A percentile compares a stretch with the other conserved stretches of the same genome.
phyloP scores from a whole-genome alignment of 2,888 invertebrate species.

The Erebia epiphron region DNA sequence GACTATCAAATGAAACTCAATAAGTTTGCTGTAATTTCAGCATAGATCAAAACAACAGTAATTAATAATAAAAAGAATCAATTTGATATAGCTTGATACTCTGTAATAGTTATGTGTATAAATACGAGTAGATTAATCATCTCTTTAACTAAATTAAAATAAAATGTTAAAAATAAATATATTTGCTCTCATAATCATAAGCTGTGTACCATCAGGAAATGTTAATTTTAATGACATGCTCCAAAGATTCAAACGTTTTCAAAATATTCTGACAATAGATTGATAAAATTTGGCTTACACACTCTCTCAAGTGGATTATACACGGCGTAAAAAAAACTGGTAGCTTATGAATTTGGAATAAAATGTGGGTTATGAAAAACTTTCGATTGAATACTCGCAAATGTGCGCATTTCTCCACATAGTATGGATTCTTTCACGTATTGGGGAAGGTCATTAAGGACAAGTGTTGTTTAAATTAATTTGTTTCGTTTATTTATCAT shows the following conservation, averaged over 20 bases:
- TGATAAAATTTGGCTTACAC: neutral
- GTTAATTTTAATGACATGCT: no score
- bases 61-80: neutral
- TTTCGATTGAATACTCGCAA: slow-evolving; percentile 36
- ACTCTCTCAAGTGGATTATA: neutral
- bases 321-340: slow-evolving; percentile 30
- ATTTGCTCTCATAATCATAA: no score
- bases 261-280: neutral
- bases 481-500: neutral
- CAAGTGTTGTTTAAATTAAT: neutral
- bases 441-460: slow-evolving; percentile 5
- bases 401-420: neutral
- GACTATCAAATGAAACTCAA: no score
- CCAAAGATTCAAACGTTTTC: no score
- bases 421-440: slow-evolving; percentile 7
- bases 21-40: no score
- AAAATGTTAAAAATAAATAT: no score
- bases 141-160: no score
- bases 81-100: neutral
- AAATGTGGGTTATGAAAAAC: slow-evolving; percentile 31
- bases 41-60: no score
- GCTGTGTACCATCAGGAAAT: no score
- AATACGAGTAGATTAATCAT: no score
- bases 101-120: neutral
- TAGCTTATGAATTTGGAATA: slow-evolving; percentile 33